These are phyloP conservation scores for Mycalesis mineus DNA, from an alignment of 2,888 invertebrate genomes.

Conservation along the genomic window DNA sequence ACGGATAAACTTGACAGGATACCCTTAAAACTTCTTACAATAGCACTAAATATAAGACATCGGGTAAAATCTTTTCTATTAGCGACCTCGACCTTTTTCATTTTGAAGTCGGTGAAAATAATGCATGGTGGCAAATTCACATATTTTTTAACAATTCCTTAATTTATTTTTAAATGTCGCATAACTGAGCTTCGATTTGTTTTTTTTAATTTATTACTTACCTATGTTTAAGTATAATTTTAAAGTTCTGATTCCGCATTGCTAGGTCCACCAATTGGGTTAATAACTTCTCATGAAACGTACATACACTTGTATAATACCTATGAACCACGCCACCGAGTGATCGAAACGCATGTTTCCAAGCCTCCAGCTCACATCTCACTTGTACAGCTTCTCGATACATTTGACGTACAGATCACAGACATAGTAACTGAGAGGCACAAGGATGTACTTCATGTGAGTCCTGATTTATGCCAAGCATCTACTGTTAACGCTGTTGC, in stretches of 20 bases:
- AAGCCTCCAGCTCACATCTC: slow-evolving; percentile 77
- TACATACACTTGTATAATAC: slow-evolving; percentile 68
- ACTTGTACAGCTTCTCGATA: slow-evolving; percentile 75
- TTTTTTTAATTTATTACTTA: slow-evolving; percentile 27
- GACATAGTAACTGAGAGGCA: slow-evolving; percentile 74
- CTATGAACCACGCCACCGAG: slow-evolving; percentile 78
- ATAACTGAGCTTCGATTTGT: slow-evolving; percentile 20
- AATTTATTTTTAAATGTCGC: slow-evolving; percentile 13
- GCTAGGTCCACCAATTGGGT: slow-evolving; percentile 36
- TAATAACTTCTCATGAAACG: slow-evolving; percentile 59
- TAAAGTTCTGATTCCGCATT: slow-evolving; percentile 27
- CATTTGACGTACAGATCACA: slow-evolving; percentile 68
- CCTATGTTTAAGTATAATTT: slow-evolving; percentile 33
- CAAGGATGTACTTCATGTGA: slow-evolving; percentile 56
- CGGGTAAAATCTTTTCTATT: too few relatives aligned
- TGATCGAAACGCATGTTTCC: slow-evolving; percentile 76
- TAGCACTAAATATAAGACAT: too few relatives aligned
- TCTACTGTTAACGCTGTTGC: slow-evolving; percentile 35
- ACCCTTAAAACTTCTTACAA: too few relatives aligned
- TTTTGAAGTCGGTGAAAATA: not conserved
- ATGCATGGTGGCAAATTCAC: slow-evolving; percentile 20
- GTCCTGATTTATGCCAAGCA: slow-evolving; percentile 22
- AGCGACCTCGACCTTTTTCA: not conserved
- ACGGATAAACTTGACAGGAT: too few relatives aligned
- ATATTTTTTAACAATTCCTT: slow-evolving; percentile 1